These are phyloP conservation scores for Camelus dromedarius DNA, from an alignment of 2,113 vertebrate species.

Conservation along the genomic window DNA sequence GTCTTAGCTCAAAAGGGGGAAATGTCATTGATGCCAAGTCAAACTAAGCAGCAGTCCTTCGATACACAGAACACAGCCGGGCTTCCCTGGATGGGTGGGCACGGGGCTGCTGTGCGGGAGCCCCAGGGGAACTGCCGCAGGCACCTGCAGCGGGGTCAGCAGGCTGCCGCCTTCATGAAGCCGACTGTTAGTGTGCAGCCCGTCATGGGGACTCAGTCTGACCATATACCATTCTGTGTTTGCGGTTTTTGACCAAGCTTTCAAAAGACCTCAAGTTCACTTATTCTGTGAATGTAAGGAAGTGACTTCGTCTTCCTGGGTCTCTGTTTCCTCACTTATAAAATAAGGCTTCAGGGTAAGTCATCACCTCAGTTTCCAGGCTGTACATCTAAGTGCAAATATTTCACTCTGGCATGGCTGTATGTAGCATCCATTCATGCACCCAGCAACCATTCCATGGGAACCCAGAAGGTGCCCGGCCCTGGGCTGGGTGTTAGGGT, in stretches of 20 bases:
- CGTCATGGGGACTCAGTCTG: background rate
- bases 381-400: background rate
- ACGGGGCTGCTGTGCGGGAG: no score
- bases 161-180: background rate
- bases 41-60: background rate
- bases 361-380: background rate
- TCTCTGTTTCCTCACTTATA: background rate
- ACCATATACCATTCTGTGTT: background rate
- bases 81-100: background rate
- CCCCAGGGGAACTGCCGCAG: background rate
- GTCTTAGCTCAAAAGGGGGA: background rate
- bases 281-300: background rate
- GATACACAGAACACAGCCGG: accelerated
- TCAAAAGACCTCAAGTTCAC: background rate
- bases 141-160: accelerated
- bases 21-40: background rate
- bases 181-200: no score
- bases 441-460: background rate
- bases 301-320: background rate
- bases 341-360: background rate
- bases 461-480: background rate
- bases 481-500: background rate
- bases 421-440: background rate
- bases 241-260: background rate
- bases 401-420: background rate